Percentiles rank a stretch among this genome's conserved stretches.
Evolutionary conservation across 2,888 invertebrate genomes (phyloP).

Genomic region (Eupithecia exiguata): DNA sequence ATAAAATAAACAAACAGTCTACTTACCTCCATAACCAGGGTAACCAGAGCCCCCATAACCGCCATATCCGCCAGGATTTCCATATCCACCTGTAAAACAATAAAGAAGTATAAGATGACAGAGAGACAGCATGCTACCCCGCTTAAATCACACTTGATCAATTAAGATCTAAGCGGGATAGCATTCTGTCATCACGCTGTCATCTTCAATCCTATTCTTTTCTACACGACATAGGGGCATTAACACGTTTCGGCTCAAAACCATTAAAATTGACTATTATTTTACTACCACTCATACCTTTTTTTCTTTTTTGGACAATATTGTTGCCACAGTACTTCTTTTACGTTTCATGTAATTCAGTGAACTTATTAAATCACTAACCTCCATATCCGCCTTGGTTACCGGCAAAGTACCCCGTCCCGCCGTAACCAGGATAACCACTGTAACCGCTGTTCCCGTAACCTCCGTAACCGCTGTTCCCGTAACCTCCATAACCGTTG

Average conservation of each 20-base stretch:
- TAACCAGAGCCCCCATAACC: constrained; percentile 4
- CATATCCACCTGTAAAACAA: not conserved
- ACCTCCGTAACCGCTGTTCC: constrained; percentile 21
- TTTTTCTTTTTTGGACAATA: too few relatives aligned
- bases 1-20: not conserved
- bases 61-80: constrained; percentile 7
- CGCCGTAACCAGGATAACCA: constrained; percentile 43
- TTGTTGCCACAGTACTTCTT: not conserved
- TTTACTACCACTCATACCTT: too few relatives aligned
- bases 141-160: not conserved
- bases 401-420: constrained; percentile 46
- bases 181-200: too few relatives aligned
- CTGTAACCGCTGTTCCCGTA: constrained; percentile 25
- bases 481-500: constrained; percentile 2
- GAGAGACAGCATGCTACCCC: not conserved
- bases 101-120: not conserved
- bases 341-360: not conserved
- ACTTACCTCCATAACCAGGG: constrained; percentile 13
- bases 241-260: not conserved
- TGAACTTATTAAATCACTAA: constrained; percentile 10
- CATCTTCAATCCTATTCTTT: too few relatives aligned
- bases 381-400: constrained; percentile 45
- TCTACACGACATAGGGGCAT: too few relatives aligned
- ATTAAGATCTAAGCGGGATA: too few relatives aligned
- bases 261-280: too few relatives aligned